Percentiles rank a stretch among this genome's conserved stretches.
Evolutionary conservation across 1,140 invertebrate genomes (phyloP).

Genomic region (Lucilia sericata): DNA sequence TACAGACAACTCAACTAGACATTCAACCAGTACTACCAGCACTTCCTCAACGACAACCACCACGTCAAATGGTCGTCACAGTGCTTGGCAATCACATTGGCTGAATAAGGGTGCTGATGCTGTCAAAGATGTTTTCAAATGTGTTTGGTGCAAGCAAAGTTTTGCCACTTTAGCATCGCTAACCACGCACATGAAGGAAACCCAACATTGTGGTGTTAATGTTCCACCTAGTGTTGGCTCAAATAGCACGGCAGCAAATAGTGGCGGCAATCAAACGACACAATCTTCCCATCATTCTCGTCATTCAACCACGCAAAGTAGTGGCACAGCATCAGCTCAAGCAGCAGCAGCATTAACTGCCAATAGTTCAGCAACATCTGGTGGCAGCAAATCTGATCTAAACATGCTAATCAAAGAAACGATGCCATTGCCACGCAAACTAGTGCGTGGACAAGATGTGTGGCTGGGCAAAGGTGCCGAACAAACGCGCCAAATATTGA

Average conservation of each 20-base stretch:
- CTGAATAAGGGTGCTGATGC: constrained; percentile 93
- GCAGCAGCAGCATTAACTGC: constrained; percentile 68
- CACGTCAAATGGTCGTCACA: constrained; percentile 76
- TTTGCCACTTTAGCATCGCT: constrained; percentile 90
- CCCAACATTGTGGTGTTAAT: constrained; percentile 90
- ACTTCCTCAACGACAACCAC: constrained; percentile 58
- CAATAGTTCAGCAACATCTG: constrained; percentile 50
- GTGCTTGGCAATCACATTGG: constrained; percentile 96
- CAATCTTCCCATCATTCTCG: constrained; percentile 66
- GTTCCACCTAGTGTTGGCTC: constrained; percentile 71
- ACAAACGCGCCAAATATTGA: constrained; percentile 96
- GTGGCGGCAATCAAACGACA: constrained; percentile 68
- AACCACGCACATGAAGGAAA: constrained; percentile 95
- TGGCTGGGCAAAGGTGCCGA: constrained; percentile 98
- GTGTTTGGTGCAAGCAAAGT: constrained; percentile 95
- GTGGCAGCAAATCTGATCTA: constrained; percentile 79
- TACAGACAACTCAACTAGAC: neutral
- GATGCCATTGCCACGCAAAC: constrained; percentile 92
- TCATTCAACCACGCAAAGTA: constrained; percentile 56
- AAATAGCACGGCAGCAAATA: neutral
- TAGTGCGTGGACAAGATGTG: constrained; percentile 97
- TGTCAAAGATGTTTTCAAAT: constrained; percentile 93
- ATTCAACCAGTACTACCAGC: constrained; percentile 54
- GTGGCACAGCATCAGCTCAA: constrained; percentile 55
- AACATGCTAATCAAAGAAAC: constrained; percentile 92